Conservation (phyloP, 2,113 vertebrate species). For the Centropus bengalensis region DNA sequence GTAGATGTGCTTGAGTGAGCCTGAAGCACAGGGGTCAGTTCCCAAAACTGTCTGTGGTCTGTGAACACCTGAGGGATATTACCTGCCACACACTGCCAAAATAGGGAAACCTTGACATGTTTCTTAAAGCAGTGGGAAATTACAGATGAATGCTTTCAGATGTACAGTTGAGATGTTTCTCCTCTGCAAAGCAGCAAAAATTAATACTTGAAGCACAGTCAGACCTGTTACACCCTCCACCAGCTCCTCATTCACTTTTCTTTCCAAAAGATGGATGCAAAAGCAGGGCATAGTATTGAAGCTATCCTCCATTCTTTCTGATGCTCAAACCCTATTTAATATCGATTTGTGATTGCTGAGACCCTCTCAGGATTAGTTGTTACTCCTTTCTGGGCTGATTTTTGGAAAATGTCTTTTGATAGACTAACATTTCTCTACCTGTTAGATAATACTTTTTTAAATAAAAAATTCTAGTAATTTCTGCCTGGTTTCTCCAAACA, state of each 20-base stretch:
- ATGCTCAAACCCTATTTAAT: background rate
- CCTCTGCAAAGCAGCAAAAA: background rate
- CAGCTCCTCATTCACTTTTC: background rate
- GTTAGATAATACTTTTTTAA: background rate
- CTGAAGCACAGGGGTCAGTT: background rate
- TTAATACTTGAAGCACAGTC: background rate
- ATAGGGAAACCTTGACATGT: background rate
- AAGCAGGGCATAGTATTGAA: background rate
- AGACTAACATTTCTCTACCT: background rate
- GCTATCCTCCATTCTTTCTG: background rate
- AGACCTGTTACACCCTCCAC: background rate
- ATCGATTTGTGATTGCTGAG: background rate
- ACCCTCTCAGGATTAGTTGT: background rate
- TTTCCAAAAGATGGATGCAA: background rate
- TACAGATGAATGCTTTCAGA: background rate
- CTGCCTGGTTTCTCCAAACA: background rate
- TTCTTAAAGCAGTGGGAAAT: background rate
- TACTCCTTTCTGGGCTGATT: background rate
- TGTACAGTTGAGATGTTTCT: background rate
- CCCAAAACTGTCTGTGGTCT: background rate
- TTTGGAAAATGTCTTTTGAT: background rate
- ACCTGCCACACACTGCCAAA: background rate
- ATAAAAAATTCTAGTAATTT: background rate
- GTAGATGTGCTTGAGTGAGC: background rate
- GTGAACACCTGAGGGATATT: background rate